Base-by-base conservation (phyloP, 2,113 vertebrate genomes). In the Neodon shergylaensis region DNA sequence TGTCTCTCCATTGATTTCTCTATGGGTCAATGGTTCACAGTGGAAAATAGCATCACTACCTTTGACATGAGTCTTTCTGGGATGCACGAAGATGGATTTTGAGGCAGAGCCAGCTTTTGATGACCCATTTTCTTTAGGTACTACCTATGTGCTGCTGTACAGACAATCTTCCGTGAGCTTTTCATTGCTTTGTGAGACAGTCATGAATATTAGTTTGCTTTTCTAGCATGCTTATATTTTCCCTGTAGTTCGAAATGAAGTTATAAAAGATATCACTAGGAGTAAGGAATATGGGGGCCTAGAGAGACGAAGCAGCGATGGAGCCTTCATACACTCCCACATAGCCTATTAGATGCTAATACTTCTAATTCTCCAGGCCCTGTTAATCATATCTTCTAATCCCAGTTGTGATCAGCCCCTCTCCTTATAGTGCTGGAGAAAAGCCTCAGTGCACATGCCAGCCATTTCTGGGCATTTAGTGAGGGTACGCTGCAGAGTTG, bases 1-100 rank as follows among this genome's bases (percentile, higher is more conserved):
- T 74, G n/a, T 28, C 7, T 86, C 54, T 79, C 33, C 54, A 96
- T 81, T 94, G 95, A 94, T 92, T 92, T 93, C 92, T 93, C 73
- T 9, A 0, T 66, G 88, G 91, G 73, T 94, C 92, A 92, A 0
- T 87, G 77, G 82, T 83, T 96, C 39, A 21, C 73, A 76, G 28
- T 66, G 49, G 83, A 91, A 97, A 97, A 81, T 28, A 84, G 36
- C 70, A 63, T 61, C 66, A 26, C 31, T 10, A n/a, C 49, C 78
- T 76, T 96, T 92, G 89, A 88, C 92, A 88, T 33, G 58, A 52
- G 47, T 85, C 88, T 95, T 70, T 72, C 74, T 92, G 36, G 21
- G n/a, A 65, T 70, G 7, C n/a, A 22, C 17, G 22, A 52, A 93
- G 36, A 49, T 84, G 52, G 94, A 74, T 72, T 39, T 3, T 70